Conservation (phyloP, 2,113 vertebrate species). For the Strix uralensis region DNA sequence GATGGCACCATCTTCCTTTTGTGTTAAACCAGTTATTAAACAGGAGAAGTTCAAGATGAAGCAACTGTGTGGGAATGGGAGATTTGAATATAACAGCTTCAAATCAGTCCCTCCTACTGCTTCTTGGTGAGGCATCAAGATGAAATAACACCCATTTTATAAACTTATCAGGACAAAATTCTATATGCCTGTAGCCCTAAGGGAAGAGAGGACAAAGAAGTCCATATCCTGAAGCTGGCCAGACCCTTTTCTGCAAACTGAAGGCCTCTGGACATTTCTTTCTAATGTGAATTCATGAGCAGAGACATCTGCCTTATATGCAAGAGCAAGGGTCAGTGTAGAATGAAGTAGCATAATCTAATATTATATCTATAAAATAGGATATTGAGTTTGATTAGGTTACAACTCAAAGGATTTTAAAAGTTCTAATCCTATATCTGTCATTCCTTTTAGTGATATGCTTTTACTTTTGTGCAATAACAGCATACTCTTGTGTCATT, state of each 20-base stretch:
- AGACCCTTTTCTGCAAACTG: not conserved
- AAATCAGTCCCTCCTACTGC: not conserved
- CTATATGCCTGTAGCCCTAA: not conserved
- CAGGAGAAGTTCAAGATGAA: not conserved
- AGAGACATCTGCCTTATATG: not conserved
- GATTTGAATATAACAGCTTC: not conserved
- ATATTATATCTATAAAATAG: not conserved
- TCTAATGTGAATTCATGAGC: not conserved
- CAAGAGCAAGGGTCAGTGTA: not conserved
- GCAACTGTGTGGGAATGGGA: not conserved
- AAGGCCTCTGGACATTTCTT: not conserved
- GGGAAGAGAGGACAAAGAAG: not conserved
- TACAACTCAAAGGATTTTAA: not conserved
- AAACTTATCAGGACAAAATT: not conserved
- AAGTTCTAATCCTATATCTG: not conserved
- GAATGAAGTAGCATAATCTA: not conserved
- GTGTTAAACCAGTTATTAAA: not conserved
- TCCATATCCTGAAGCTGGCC: not conserved
- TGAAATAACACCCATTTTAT: not conserved
- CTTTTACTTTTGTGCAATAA: not conserved
- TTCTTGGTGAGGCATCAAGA: not conserved
- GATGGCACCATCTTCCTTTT: not conserved
- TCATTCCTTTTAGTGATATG: not conserved
- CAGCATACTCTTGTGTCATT: not conserved
- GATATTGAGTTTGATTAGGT: not conserved